Evolutionary conservation across 2,113 vertebrate species (phyloP).

Genomic region (Lasiurus cinereus): DNA sequence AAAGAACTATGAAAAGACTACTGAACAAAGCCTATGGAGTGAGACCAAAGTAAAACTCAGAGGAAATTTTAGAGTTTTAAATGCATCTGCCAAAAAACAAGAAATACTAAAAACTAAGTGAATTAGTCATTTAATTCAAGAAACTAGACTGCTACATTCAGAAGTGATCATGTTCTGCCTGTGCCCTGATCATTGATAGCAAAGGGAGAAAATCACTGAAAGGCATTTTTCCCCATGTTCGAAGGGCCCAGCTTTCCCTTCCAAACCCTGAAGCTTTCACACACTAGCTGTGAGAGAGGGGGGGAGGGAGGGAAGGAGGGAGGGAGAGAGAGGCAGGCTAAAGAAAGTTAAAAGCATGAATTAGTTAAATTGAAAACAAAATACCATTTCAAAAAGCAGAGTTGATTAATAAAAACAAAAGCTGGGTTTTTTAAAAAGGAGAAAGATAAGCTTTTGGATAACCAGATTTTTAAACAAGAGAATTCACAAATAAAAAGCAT

Average conservation of each 20-base stretch:
- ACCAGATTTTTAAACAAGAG: constrained; percentile 38
- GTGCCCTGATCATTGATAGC: neutral
- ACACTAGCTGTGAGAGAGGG: neutral
- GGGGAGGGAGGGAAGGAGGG: neutral
- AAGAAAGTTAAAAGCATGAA: constrained; percentile 14
- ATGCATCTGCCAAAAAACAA: constrained; percentile 2
- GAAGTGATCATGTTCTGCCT: neutral
- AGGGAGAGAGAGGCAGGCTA: neutral
- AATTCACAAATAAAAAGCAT: constrained; percentile 19
- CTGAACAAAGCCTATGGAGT: neutral
- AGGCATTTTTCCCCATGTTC: neutral
- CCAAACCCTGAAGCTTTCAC: neutral
- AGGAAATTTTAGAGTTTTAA: constrained; percentile 15
- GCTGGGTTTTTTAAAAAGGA: neutral
- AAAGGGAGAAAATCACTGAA: neutral
- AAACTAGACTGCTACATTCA: neutral
- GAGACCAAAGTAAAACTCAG: neutral
- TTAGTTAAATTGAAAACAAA: constrained; percentile 42
- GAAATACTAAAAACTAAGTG: constrained; percentile 46
- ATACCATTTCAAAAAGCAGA: constrained; percentile 17
- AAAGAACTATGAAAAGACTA: neutral
- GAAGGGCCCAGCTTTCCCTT: neutral
- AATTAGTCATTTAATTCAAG: constrained; percentile 15
- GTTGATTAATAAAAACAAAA: constrained; percentile 58
- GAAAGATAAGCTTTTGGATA: constrained; percentile 4